phyloP scores from a whole-genome alignment of 2,888 invertebrate species.

The Drosophila paucipuncta region DNA sequence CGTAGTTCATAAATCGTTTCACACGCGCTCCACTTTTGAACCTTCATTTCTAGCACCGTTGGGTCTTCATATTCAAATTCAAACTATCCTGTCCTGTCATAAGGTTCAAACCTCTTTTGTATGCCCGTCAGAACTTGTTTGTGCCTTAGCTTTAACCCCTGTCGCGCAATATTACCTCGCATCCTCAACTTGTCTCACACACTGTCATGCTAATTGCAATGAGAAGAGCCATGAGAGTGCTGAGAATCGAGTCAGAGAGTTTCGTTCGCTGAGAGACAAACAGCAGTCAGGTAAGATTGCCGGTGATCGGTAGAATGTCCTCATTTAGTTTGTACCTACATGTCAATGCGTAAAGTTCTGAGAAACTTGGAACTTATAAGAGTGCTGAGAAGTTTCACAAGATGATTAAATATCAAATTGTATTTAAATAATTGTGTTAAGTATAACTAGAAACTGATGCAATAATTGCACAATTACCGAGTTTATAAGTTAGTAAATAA shows the following conservation, averaged over 20 bases:
- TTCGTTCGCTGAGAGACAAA: constrained; percentile 31
- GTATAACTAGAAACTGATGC: background rate
- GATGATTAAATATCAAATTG: background rate
- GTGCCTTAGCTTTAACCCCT: constrained; percentile 41
- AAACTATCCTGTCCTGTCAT: constrained; percentile 71
- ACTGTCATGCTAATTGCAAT: constrained; percentile 75
- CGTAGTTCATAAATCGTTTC: constrained; percentile 49
- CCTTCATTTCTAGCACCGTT: constrained; percentile 29
- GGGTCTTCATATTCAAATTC: constrained; percentile 56
- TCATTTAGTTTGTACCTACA: constrained; percentile 48
- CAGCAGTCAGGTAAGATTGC: constrained; percentile 54
- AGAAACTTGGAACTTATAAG: background rate
- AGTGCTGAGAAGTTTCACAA: background rate
- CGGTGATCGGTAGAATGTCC: constrained; percentile 17
- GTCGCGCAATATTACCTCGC: constrained; percentile 39
- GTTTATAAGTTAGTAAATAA: background rate
- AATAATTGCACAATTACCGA: background rate
- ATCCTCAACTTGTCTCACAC: constrained; percentile 48
- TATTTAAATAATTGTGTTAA: background rate
- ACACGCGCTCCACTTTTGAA: constrained; percentile 70
- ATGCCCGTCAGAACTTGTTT: constrained; percentile 55
- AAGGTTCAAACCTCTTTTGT: constrained; percentile 51
- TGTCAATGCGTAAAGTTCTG: constrained; percentile 48
- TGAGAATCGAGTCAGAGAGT: constrained; percentile 32
- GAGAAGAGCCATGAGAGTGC: constrained; percentile 29